Conservation (phyloP, 1,140 invertebrate species). For the Temnothorax longispinosus region DNA sequence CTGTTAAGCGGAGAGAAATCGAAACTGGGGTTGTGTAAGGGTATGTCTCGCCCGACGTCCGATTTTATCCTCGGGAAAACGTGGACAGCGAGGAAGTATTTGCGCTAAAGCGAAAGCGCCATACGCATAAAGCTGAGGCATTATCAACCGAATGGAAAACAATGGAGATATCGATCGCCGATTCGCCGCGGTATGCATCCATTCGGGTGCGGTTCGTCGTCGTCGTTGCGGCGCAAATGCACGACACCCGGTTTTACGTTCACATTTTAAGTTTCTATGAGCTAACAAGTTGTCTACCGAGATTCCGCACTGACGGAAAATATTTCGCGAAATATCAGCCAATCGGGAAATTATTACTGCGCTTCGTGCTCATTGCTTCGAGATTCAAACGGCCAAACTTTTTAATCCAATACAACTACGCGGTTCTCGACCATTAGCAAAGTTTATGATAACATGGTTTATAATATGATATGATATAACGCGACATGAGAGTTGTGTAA, state of each 20-base stretch:
- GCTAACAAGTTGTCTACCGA: slow-evolving; percentile 60
- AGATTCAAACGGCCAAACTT: neutral
- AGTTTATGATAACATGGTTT: neutral
- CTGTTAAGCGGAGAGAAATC: neutral
- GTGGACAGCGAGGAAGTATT: slow-evolving; percentile 53
- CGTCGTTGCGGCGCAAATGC: neutral
- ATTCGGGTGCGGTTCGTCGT: slow-evolving; percentile 21
- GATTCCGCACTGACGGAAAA: slow-evolving; percentile 42
- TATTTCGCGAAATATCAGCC: slow-evolving; percentile 44
- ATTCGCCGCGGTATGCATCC: slow-evolving; percentile 61
- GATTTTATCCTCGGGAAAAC: slow-evolving; percentile 49
- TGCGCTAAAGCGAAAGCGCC: slow-evolving; percentile 51
- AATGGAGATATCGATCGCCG: slow-evolving; percentile 73
- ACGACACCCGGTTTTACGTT: slow-evolving; percentile 38
- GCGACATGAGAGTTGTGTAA: no score
- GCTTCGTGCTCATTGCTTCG: neutral
- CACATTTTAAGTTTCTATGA: slow-evolving; percentile 62
- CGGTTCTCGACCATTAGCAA: neutral
- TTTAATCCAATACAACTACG: slow-evolving; percentile 5
- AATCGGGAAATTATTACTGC: slow-evolving; percentile 29
- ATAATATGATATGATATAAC: neutral
- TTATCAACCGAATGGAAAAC: slow-evolving; percentile 75
- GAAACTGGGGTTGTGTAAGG: neutral
- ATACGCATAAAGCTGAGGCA: slow-evolving; percentile 38
- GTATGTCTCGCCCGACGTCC: neutral